A percentile compares a stretch with the other conserved stretches of the same genome.
Evolutionary conservation across 2,113 vertebrate genomes (phyloP).

Genomic region (Planiliza haematocheilus): DNA sequence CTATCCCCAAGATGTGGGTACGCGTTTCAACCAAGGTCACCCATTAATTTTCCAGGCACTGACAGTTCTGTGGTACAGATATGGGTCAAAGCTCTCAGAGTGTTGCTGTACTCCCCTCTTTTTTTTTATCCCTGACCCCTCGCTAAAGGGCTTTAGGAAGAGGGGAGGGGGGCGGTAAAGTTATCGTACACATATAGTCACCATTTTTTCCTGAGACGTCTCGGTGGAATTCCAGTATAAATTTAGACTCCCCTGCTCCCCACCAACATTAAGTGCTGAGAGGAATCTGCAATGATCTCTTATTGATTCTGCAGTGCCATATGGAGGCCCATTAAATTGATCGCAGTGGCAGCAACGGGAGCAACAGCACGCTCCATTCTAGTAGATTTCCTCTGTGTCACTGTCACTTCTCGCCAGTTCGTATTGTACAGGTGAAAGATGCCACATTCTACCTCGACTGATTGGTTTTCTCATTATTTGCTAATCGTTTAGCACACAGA

Average conservation of each 20-base stretch:
- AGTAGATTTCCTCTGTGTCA: conserved; percentile 43
- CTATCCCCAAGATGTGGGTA: conserved; percentile 69
- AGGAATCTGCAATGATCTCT: conserved; percentile 58
- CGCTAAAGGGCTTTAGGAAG: conserved; percentile 47
- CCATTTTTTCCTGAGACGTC: conserved; percentile 36
- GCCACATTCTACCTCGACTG: background rate
- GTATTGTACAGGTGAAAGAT: conserved; percentile 49
- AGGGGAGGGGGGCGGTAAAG: conserved; percentile 6
- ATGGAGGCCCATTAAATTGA: conserved; percentile 68
- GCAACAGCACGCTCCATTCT: conserved; percentile 20
- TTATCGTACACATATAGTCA: conserved; percentile 36
- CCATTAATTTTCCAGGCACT: conserved; percentile 70
- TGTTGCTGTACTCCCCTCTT: conserved; percentile 30
- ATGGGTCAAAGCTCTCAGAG: conserved; percentile 69
- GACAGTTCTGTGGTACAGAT: conserved; percentile 79
- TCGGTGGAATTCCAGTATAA: conserved; percentile 59
- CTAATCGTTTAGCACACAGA: conserved; percentile 41
- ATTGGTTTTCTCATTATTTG: conserved; percentile 56
- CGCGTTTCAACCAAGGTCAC: conserved; percentile 71
- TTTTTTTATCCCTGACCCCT: conserved; percentile 62
- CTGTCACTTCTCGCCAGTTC: conserved; percentile 29
- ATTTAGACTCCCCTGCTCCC: conserved; percentile 59
- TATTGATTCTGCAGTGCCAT: conserved; percentile 63
- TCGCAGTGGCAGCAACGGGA: conserved; percentile 26
- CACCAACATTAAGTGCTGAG: conserved; percentile 33